phyloP scores from a whole-genome alignment of 2,797 vertebrate genomes.

The Antennarius maculatus region DNA sequence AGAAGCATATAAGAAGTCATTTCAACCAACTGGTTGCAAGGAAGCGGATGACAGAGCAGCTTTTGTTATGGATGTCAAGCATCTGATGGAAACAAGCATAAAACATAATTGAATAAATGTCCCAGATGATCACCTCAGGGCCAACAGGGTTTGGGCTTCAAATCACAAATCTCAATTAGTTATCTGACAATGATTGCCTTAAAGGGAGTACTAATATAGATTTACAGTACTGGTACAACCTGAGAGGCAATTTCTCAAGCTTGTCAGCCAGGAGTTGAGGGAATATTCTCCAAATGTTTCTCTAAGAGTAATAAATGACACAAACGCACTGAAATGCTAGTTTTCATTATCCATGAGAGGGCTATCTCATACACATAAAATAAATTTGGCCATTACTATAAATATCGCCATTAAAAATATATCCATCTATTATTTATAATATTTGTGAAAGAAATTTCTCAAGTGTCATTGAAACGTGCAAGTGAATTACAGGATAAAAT shows the following conservation, averaged over 20 bases:
- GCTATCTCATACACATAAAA: constrained; percentile 12
- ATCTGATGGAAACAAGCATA: constrained; percentile 27
- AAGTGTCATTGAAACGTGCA: neutral
- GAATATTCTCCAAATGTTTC: constrained; percentile 27
- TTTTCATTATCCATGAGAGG: constrained; percentile 27
- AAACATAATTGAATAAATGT: constrained; percentile 28
- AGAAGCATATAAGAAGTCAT: constrained; percentile 4
- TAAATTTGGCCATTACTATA: constrained; percentile 3
- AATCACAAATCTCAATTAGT: constrained; percentile 35
- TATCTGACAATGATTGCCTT: constrained; percentile 32
- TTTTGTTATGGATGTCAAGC: constrained; percentile 26
- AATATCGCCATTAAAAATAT: no score
- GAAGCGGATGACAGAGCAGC: neutral
- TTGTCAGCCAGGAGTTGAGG: constrained; percentile 28
- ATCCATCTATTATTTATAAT: no score
- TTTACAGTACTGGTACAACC: constrained; percentile 30
- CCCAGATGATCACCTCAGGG: constrained; percentile 21
- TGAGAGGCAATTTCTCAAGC: constrained; percentile 38
- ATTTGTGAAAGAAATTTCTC: no score
- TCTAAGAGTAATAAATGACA: constrained; percentile 32
- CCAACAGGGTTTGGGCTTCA: constrained; percentile 10
- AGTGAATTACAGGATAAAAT: neutral
- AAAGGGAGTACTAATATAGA: constrained; percentile 44
- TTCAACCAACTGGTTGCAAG: constrained; percentile 20
- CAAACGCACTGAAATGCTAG: constrained; percentile 2